Evolutionary conservation across 2,888 invertebrate genomes (phyloP), one percentile per base, ranked within the genome.

Genomic region (Omphaloscelis lunosa): DNA sequence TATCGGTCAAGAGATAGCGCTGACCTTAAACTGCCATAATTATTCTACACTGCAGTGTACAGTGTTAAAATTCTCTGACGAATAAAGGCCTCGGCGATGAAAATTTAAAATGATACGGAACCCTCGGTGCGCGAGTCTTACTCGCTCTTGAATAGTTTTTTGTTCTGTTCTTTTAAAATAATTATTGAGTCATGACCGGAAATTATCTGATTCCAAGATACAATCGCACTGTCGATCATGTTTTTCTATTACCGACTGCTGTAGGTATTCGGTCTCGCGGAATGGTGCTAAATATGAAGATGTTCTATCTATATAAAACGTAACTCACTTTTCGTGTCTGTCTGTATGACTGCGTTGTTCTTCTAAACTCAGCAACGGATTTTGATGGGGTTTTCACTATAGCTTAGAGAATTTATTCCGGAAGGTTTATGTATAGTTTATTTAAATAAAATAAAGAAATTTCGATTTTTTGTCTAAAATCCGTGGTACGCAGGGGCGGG

Each of bases 131-230:
- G 34, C 34, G 34, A 34, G 34, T 34, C 34, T 3, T 1, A 34
- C 34, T 34, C 34, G 3, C 34, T 2, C 34, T 34, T 34, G 34
- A 3, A 1, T 3, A 3, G 0, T 34, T 34, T 34, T 34, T 3
- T 34, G n/a, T 82, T 74, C 34, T 62, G 27, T 39, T 58, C 15
- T 53, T 77, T 62, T 23, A 41, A 20, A 70, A 56, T 56, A 70
- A 83, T 80, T 66, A 83, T 69, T 80, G 80, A 80, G 61, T 80
- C 80, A 80, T 83, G 80, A 71, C 79, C 80, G 80, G 80, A 80
- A 61, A 80, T 80, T 83, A 78, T 71, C 61, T 66, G 83, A 83
- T 83, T 78, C 83, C 79, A 78, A 78, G 71, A 80, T 67, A 61
- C 66, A 83, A 78, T 70, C 61, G 56, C 15, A 61, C 34, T 61